Conservation (phyloP, 2,888 invertebrate species). For the Priocnemis perturbator region DNA sequence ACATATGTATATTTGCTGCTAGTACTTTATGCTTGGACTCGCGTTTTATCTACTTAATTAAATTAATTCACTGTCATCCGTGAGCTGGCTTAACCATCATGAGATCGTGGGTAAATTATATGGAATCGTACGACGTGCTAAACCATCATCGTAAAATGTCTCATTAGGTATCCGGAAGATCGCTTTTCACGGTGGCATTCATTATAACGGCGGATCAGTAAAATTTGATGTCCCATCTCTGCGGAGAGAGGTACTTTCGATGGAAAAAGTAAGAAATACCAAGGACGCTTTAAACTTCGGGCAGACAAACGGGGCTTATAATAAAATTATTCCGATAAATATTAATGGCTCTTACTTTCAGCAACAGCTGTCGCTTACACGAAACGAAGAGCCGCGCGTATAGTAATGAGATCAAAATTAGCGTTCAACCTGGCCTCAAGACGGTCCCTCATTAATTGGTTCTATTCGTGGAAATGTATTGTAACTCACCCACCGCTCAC, state of each 20-base stretch:
- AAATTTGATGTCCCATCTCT: constrained; percentile 25
- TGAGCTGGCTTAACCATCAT: no score
- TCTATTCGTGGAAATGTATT: no score
- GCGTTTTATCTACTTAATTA: no score
- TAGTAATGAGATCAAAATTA: constrained; percentile 13
- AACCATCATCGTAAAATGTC: no score
- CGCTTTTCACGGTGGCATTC: constrained; percentile 12
- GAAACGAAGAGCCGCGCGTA: constrained; percentile 7
- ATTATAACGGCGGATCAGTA: constrained; percentile 25
- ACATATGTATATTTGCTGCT: no score
- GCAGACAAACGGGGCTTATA: constrained; percentile 28
- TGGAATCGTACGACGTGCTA: no score
- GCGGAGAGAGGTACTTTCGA: neutral
- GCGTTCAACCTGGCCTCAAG: constrained; percentile 7
- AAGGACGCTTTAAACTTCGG: neutral
- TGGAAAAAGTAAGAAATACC: constrained; percentile 19
- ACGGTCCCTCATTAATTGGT: neutral
- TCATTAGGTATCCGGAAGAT: no score
- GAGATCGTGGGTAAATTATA: no score
- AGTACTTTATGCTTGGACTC: no score
- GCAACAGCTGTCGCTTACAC: constrained; percentile 21
- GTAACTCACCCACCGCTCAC: no score
- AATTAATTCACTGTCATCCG: no score
- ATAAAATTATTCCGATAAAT: constrained; percentile 34
- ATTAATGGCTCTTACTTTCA: constrained; percentile 24